Evolutionary conservation across 1,140 invertebrate genomes (phyloP).

Genomic region (Harpegnathos saltator): DNA sequence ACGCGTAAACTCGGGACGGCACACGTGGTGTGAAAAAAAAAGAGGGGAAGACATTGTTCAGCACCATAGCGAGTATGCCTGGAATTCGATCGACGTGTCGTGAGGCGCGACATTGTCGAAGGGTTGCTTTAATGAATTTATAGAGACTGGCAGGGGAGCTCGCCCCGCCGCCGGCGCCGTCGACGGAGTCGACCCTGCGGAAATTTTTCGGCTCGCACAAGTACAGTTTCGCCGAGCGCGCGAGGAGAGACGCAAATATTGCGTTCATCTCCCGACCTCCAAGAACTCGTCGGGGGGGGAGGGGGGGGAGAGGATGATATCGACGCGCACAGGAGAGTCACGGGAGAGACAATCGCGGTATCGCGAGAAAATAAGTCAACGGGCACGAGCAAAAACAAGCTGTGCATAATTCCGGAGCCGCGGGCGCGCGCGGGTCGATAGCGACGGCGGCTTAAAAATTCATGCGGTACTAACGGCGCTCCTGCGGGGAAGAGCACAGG

Average conservation of each 20-base stretch:
- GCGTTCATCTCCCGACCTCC: background rate
- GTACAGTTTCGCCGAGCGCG: background rate
- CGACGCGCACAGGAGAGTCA: too few relatives aligned
- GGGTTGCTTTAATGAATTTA: slow-evolving; percentile 84
- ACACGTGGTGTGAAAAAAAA: slow-evolving; percentile 61
- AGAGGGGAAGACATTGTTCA: slow-evolving; percentile 49
- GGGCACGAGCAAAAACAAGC: slow-evolving; percentile 35
- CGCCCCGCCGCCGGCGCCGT: slow-evolving; percentile 16
- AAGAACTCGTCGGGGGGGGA: too few relatives aligned
- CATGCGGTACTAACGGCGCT: slow-evolving; percentile 16
- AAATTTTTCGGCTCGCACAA: background rate
- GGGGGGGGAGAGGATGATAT: too few relatives aligned
- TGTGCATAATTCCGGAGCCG: slow-evolving; percentile 40
- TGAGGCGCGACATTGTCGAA: slow-evolving; percentile 69
- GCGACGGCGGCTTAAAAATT: slow-evolving; percentile 27
- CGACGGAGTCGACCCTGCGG: too few relatives aligned
- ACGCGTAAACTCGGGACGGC: slow-evolving; percentile 38
- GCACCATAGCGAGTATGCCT: slow-evolving; percentile 66
- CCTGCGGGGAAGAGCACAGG: too few relatives aligned
- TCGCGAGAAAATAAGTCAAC: slow-evolving; percentile 34
- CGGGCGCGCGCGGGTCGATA: slow-evolving; percentile 12
- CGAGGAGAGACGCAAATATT: background rate
- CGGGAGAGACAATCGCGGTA: slow-evolving; percentile 27
- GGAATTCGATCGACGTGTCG: slow-evolving; percentile 78
- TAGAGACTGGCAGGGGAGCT: slow-evolving; percentile 60